Conservation (phyloP, 2,113 vertebrate species). For the Tor tambroides region DNA sequence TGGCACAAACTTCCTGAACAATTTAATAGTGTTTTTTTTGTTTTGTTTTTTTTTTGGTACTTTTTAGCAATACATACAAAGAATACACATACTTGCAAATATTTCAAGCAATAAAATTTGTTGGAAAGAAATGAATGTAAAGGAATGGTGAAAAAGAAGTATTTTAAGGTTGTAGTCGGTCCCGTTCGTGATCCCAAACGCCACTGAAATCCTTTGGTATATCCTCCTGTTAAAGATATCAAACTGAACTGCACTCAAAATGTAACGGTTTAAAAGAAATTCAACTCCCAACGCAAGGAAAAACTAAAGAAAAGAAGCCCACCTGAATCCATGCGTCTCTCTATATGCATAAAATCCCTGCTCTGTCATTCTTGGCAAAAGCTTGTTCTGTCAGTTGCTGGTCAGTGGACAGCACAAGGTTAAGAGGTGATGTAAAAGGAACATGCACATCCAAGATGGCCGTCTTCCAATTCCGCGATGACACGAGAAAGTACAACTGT, state of each 20-base stretch:
- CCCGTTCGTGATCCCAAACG: neutral
- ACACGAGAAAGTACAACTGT: neutral
- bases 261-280: neutral
- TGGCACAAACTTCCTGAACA: conserved; percentile 55
- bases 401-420: conserved; percentile 15
- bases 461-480: neutral
- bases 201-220: conserved; percentile 48
- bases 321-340: neutral
- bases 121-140: conserved; percentile 33
- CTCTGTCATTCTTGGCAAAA: conserved; percentile 32
- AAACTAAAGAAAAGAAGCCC: neutral
- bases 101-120: conserved; percentile 42
- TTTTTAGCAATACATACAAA: conserved; percentile 41
- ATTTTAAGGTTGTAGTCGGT: conserved; percentile 14
- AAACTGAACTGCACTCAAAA: conserved; percentile 21
- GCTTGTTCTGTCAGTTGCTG: conserved; percentile 4
- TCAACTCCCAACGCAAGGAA: neutral
- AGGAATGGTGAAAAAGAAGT: conserved; percentile 40
- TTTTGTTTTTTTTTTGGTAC: neutral
- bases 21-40: conserved; percentile 38
- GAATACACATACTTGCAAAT: conserved; percentile 46
- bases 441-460: conserved; percentile 22
- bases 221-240: conserved; percentile 13
- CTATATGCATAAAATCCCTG: neutral
- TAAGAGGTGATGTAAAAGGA: conserved; percentile 4